phyloP scores from a whole-genome alignment of 2,888 invertebrate species.

The Sphaerophoria rueppellii region DNA sequence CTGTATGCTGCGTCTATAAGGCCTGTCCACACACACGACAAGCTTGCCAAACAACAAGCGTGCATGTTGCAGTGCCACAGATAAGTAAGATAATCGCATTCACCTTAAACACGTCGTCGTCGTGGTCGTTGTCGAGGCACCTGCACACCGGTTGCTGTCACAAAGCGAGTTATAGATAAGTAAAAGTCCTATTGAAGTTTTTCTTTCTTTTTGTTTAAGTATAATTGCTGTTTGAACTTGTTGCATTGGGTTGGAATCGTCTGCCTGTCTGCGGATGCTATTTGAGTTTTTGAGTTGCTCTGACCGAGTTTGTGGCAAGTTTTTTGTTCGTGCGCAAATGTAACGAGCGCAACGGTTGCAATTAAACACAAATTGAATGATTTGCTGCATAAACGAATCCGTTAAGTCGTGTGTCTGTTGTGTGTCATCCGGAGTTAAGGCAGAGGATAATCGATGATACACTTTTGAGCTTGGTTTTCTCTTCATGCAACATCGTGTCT shows the following conservation, averaged over 20 bases:
- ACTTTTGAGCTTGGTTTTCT: conserved; percentile 16
- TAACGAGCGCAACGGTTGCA: conserved; percentile 61
- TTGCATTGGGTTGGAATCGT: neutral
- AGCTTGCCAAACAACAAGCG: conserved; percentile 62
- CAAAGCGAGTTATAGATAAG: conserved; percentile 43
- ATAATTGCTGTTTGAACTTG: neutral
- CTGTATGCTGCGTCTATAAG: neutral
- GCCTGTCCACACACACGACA: conserved; percentile 31
- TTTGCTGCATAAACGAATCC: conserved; percentile 71
- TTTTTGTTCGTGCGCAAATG: neutral
- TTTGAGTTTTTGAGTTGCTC: no score
- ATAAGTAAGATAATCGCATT: conserved; percentile 70
- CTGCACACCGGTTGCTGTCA: conserved; percentile 58
- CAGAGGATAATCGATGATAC: conserved; percentile 50
- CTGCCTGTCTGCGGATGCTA: neutral
- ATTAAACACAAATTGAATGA: conserved; percentile 74
- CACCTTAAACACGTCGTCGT: conserved; percentile 44
- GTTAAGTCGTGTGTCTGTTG: conserved; percentile 54
- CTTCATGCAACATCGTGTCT: neutral
- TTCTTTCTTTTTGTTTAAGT: neutral
- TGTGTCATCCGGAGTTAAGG: conserved; percentile 52
- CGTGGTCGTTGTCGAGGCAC: conserved; percentile 25
- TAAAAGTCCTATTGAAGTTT: conserved; percentile 51
- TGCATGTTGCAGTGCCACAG: conserved; percentile 58
- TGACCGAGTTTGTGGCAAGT: neutral